Evolutionary conservation across 2,797 vertebrate genomes (phyloP), one percentile per base, ranked within the genome.

Genomic region (Knipowitschia caucasica): DNA sequence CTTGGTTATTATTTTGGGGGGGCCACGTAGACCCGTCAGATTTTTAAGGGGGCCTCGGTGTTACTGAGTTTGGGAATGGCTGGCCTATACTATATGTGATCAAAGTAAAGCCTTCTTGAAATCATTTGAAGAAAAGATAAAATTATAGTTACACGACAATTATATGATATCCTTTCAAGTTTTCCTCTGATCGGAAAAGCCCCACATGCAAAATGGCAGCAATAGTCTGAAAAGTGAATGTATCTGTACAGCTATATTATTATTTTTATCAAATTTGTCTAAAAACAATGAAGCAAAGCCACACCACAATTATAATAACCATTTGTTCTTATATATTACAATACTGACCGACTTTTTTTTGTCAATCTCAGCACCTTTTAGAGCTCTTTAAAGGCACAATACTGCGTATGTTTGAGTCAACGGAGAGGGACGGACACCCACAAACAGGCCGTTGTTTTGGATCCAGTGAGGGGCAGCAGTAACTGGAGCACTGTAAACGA

Each of bases 401-500:
- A 26, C 23, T 43, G 14, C 11, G 14, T 53, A 39, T 38, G 43
- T 12, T 8, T 23, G 31, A 44, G 46, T 50, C 18, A 50, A 30
- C 11, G 5, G 34, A 39, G 12, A 21, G 1, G 36, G 17, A 11
- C 52, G 53, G 20, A 14, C 52, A 30, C 25, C 10, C 38, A 52
- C 24, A 11, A 18, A 35, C 50, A 53, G 44, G 47, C 67, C 42
- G 63, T 64, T 50, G n/a, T 14, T 9, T 15, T 4, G 34, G 6
- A 7, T 29, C 9, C 9, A 18, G 26, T 2, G 0, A 27, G 50
- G 40, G 42, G 0, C 14, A 3, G 29, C 42, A 62, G 72, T 62
- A 71, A 75, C 55, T 4, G 0, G 27, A 73, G 58, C 33, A 64
- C 1, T 4, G 30, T 21, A 45, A 27, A 24, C n/a, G 17, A 59